These are phyloP conservation scores for Hetaerina titia DNA, from an alignment of 2,888 invertebrate genomes.

Conservation along the genomic window DNA sequence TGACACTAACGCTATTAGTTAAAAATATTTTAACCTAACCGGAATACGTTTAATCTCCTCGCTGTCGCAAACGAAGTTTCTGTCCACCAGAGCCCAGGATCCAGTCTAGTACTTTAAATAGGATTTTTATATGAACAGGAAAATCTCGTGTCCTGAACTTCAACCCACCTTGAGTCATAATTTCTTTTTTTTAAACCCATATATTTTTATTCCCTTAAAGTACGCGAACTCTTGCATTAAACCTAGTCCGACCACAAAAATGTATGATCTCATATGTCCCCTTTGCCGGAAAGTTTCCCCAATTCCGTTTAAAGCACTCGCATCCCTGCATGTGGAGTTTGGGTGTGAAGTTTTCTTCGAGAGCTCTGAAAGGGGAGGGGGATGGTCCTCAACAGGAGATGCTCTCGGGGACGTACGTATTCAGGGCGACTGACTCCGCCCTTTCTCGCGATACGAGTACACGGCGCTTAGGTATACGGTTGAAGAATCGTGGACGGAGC, in stretches of 20 bases:
- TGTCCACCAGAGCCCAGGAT: background rate
- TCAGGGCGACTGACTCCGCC: too few relatives aligned
- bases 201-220: background rate
- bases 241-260: background rate
- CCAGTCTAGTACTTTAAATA: background rate
- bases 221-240: background rate
- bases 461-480: too few relatives aligned
- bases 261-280: background rate
- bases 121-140: too few relatives aligned
- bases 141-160: too few relatives aligned
- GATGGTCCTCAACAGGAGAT: background rate
- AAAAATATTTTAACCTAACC: too few relatives aligned
- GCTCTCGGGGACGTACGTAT: background rate
- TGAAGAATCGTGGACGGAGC: background rate
- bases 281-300: background rate
- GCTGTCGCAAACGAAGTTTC: background rate
- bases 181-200: background rate
- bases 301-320: background rate
- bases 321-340: background rate
- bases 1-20: too few relatives aligned
- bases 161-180: too few relatives aligned
- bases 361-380: background rate
- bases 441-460: too few relatives aligned
- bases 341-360: background rate
- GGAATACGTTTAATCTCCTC: too few relatives aligned